Evolutionary conservation across 1,140 invertebrate species (phyloP), one percentile per base, ranked within the genome.

Genomic region (Lanistes nyassanus): DNA sequence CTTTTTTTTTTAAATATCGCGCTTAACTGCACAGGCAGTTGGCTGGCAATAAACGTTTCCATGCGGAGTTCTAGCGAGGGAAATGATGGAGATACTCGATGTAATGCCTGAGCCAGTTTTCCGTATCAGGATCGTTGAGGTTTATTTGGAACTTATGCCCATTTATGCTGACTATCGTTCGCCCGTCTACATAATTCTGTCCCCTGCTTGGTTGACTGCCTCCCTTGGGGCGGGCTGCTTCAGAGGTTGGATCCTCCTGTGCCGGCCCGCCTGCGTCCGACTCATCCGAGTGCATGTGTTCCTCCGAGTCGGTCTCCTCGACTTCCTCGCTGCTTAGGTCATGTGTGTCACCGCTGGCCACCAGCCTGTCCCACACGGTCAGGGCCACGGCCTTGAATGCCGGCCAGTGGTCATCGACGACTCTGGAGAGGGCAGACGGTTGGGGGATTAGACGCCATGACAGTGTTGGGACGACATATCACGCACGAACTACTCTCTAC

Each of bases 371-470:
- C 70, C 70, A 72, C 23, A 72, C 29, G 55, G 70, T 37, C 19
- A 39, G 55, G 39, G 70, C 70, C 19, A 72, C 36, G 36, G 55
- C 55, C 37, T 72, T 72, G 36, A 72, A 72, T 4, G 70, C 70
- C 29, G 70, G 70, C 70, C 70, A 72, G 56, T 72, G 68, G 53
- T 70, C 68, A n/a, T 56, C 36, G 9, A 70, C 68, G 5, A 70
- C 68, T 19, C 68, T 70, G 51, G 0, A 7, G 7, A 64, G 37
- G 7, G 11, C 21, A 34, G 23, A 60, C 23, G 31, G 53, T n/a
- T 16, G 53, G 13, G 53, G 53, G n/a, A n/a, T n/a, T n/a, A n/a
- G n/a, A n/a, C n/a, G n/a, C n/a, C n/a, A n/a, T n/a, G n/a, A n/a
- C n/a, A n/a, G n/a, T n/a, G n/a, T n/a, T n/a, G n/a, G n/a, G n/a